Evolutionary conservation across 2,888 invertebrate species (phyloP), one percentile per base, ranked within the genome.

Genomic region (Melieria picta): DNA sequence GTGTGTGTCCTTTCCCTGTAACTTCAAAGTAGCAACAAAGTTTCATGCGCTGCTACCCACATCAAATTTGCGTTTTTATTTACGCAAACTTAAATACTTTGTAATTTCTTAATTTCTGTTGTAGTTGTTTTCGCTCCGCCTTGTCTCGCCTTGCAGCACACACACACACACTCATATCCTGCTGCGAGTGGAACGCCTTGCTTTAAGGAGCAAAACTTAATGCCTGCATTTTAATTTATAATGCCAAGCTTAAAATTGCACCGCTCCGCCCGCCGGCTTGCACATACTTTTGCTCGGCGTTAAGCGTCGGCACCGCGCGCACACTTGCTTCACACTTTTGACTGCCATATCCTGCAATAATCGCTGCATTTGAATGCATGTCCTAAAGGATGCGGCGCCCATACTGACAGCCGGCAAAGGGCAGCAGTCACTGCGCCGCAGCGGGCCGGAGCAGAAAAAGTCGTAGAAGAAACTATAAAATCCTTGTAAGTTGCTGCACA

Each of bases 161-260:
- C 60, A 67, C 61, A 43, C 13, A 43, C n/a, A 65, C 10, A 43
- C 13, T 48, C n/a, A 65, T 52, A 43, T 65, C 13, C 45, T 72
- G 64, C 61, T 67, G 43, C 60, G 58, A 30, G 16, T 67, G 30
- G 30, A 30, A 30, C 30, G 30, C 30, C 3, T 1, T 30, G 30
- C 30, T 30, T 30, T 30, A 30, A 30, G 30, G 30, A 30, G 30
- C 30, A 30, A 30, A 30, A 61, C 82, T 83, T 82, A 82, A 82
- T 83, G 81, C 75, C 77, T 83, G 83, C 79, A 82, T 83, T 82
- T 82, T 83, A 82, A 82, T 82, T 82, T 82, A 80, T 83, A 82
- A 82, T 69, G 81, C 79, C 79, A 72, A 78, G 77, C 79, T 76
- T 78, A 76, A 72, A 74, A 75, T 75, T 79, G 78, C 81, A 79